Evolutionary conservation across 2,888 invertebrate genomes (phyloP).

Genomic region (Dioctria rufipes): DNA sequence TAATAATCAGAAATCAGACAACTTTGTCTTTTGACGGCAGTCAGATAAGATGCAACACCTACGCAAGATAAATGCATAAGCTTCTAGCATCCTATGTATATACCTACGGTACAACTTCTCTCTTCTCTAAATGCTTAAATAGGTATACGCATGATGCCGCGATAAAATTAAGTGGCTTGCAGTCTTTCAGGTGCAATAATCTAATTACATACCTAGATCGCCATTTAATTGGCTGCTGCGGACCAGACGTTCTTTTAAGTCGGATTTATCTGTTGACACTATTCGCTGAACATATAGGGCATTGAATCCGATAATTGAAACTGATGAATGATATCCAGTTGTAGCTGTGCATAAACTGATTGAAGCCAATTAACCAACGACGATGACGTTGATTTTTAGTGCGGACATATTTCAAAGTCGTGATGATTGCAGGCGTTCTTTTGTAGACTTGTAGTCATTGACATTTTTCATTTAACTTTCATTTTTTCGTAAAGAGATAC

Average conservation of each 20-base stretch:
- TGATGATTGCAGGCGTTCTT: slow-evolving; percentile 24
- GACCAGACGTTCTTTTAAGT: slow-evolving; percentile 2
- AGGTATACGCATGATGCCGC: background rate
- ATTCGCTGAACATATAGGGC: background rate
- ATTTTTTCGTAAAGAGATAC: background rate
- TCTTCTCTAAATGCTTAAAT: no score
- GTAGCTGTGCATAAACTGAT: slow-evolving; percentile 33
- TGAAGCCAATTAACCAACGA: slow-evolving; percentile 22
- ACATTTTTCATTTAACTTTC: slow-evolving; percentile 47
- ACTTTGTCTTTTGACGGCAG: background rate
- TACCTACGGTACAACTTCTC: no score
- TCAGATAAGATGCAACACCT: slow-evolving; percentile 11
- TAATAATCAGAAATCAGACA: background rate
- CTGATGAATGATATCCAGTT: slow-evolving; percentile 47
- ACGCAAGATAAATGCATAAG: background rate
- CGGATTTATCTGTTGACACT: slow-evolving; percentile 1
- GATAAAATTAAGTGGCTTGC: background rate
- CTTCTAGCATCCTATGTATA: no score
- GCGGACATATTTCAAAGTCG: background rate
- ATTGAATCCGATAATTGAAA: slow-evolving; percentile 35
- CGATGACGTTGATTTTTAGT: slow-evolving; percentile 29
- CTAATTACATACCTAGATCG: slow-evolving; percentile 32
- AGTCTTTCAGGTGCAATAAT: slow-evolving; percentile 31
- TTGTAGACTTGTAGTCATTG: slow-evolving; percentile 46
- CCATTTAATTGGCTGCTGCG: slow-evolving; percentile 32